phyloP scores from a whole-genome alignment of 2,797 vertebrate species.

The Crenuchus spilurus region DNA sequence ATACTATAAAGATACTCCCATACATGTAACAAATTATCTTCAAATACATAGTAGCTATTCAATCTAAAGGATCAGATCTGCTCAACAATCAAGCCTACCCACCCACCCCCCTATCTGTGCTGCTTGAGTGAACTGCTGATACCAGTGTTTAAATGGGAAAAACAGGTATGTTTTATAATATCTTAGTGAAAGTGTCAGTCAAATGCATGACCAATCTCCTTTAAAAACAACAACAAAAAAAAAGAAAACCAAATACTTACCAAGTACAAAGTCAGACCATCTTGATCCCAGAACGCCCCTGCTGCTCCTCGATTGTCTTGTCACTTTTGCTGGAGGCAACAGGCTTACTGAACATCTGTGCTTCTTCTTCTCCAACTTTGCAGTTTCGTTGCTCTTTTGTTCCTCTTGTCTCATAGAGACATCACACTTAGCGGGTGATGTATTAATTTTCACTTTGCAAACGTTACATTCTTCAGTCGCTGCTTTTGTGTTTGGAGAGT shows the following conservation, averaged over 20 bases:
- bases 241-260: conserved; percentile 73
- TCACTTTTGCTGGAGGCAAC: conserved; percentile 72
- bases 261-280: conserved; percentile 89
- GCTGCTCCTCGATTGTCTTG: conserved; percentile 80
- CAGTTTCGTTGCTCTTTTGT: conserved; percentile 64
- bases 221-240: background rate
- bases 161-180: background rate
- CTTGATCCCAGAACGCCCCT: conserved; percentile 73
- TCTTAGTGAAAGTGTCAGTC: background rate
- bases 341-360: conserved; percentile 58
- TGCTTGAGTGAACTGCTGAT: too few species aligned
- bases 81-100: too few species aligned
- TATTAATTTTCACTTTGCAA: conserved; percentile 76
- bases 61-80: too few species aligned
- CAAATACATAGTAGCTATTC: too few species aligned
- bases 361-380: conserved; percentile 68
- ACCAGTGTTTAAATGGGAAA: too few species aligned
- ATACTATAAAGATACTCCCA: too few species aligned
- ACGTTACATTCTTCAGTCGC: conserved; percentile 73
- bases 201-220: background rate
- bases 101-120: too few species aligned
- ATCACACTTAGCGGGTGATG: conserved; percentile 56
- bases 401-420: conserved; percentile 67
- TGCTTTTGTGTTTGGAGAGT: conserved; percentile 82
- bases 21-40: too few species aligned